phyloP scores from a whole-genome alignment of 1,140 invertebrate genomes.

The Cecropterus lyciades region DNA sequence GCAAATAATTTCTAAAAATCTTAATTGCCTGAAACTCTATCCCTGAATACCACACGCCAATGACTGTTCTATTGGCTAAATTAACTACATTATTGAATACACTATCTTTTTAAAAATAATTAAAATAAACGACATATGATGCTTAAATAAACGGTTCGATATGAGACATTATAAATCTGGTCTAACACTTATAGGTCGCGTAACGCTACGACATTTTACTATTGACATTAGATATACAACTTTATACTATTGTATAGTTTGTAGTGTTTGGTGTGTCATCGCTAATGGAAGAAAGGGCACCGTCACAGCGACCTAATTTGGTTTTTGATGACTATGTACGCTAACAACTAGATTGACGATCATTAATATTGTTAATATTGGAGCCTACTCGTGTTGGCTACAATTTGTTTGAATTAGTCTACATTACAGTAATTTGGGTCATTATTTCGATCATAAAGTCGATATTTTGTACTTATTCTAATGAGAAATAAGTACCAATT shows the following conservation, averaged over 20 bases:
- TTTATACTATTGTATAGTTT: constrained; percentile 11
- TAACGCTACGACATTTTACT: not conserved
- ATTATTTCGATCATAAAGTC: not conserved
- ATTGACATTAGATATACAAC: constrained; percentile 30
- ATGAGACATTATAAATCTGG: too few species aligned
- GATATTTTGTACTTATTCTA: too few species aligned
- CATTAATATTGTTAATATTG: constrained; percentile 12
- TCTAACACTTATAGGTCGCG: too few species aligned
- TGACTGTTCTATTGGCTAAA: too few species aligned
- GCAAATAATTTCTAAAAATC: too few species aligned
- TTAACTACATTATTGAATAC: too few species aligned
- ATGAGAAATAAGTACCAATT: too few species aligned
- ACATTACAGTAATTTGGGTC: not conserved
- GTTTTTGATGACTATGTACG: constrained; percentile 8
- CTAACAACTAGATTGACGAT: constrained; percentile 13
- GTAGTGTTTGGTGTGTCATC: constrained; percentile 48
- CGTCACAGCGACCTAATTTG: constrained; percentile 46
- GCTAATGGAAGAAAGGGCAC: constrained; percentile 49
- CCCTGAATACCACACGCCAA: too few species aligned
- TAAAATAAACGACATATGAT: too few species aligned
- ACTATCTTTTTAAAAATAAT: too few species aligned
- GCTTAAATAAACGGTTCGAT: too few species aligned
- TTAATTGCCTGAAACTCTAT: too few species aligned
- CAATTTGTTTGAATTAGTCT: constrained; percentile 3
- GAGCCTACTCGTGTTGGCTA: not conserved